A percentile compares a stretch with the other conserved stretches of the same genome.
Evolutionary conservation across 2,888 invertebrate species (phyloP).

Genomic region (Nymphalis polychloros): DNA sequence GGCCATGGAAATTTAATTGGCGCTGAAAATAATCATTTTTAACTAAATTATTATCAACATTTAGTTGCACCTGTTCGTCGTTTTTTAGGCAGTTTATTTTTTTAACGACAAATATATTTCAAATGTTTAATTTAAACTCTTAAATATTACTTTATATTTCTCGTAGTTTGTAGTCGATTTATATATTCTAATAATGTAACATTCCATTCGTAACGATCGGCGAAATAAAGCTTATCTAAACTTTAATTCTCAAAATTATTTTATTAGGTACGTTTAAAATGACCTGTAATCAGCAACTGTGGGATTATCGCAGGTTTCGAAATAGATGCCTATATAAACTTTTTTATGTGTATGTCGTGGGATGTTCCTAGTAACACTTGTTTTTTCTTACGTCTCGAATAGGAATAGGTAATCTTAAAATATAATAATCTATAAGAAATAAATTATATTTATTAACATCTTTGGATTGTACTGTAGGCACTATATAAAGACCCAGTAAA

Average conservation of each 20-base stretch:
- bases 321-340: constrained; percentile 45
- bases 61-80: not conserved
- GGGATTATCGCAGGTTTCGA: constrained; percentile 44
- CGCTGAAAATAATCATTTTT: constrained; percentile 6
- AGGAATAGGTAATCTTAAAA: no score
- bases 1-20: constrained; percentile 14
- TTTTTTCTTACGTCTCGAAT: constrained; percentile 35
- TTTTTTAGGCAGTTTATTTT: no score
- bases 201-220: no score
- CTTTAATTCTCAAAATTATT: no score
- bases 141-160: no score
- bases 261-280: constrained; percentile 22
- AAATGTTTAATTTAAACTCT: no score
- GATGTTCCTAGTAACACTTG: constrained; percentile 45
- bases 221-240: no score
- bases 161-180: no score
- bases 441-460: constrained; percentile 34
- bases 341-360: constrained; percentile 28
- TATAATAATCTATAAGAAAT: no score
- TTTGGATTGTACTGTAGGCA: constrained; percentile 25
- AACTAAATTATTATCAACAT: not conserved
- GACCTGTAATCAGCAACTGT: constrained; percentile 35
- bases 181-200: not conserved
- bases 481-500: no score
- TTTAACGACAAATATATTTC: no score